These are phyloP conservation scores for Strigamia transsilvanica DNA, from an alignment of 2,888 invertebrate species.

Conservation along the genomic window DNA sequence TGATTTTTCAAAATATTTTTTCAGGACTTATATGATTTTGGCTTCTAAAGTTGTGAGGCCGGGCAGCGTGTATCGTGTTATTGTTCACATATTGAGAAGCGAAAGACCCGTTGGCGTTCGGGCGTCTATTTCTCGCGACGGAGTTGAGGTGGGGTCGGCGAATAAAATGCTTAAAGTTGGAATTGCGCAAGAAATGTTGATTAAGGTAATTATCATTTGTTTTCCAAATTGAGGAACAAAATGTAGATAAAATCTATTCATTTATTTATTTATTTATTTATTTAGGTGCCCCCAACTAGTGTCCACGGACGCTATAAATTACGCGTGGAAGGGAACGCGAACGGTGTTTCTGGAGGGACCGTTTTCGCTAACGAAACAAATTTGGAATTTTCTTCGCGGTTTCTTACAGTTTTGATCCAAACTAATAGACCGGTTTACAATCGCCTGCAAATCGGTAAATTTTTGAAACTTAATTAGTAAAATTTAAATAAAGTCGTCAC, in stretches of 20 bases:
- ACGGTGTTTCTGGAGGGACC: conserved; percentile 61
- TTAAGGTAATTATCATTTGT: conserved; percentile 53
- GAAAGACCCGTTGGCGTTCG: conserved; percentile 50
- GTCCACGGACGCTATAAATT: conserved; percentile 63
- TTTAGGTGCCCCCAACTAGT: conserved; percentile 64
- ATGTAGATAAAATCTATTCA: too few species aligned
- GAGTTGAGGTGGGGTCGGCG: conserved; percentile 55
- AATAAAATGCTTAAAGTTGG: conserved; percentile 39
- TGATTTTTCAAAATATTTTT: too few species aligned
- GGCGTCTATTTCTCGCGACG: conserved; percentile 55
- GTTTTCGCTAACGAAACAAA: conserved; percentile 65
- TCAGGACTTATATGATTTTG: conserved; percentile 55
- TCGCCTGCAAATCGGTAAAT: conserved; percentile 50
- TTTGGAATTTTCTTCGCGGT: conserved; percentile 64
- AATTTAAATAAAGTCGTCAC: too few species aligned
- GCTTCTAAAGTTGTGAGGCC: conserved; percentile 56
- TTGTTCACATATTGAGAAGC: conserved; percentile 54
- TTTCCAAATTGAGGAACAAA: conserved; percentile 26
- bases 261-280: too few species aligned
- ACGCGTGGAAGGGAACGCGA: conserved; percentile 64
- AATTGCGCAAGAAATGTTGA: conserved; percentile 51
- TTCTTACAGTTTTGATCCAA: conserved; percentile 66
- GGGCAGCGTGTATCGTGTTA: conserved; percentile 55
- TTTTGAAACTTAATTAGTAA: too few species aligned
- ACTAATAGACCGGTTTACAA: conserved; percentile 66